Conservation (phyloP, 2,797 vertebrate genomes). For the Myiotriccus ornatus region DNA sequence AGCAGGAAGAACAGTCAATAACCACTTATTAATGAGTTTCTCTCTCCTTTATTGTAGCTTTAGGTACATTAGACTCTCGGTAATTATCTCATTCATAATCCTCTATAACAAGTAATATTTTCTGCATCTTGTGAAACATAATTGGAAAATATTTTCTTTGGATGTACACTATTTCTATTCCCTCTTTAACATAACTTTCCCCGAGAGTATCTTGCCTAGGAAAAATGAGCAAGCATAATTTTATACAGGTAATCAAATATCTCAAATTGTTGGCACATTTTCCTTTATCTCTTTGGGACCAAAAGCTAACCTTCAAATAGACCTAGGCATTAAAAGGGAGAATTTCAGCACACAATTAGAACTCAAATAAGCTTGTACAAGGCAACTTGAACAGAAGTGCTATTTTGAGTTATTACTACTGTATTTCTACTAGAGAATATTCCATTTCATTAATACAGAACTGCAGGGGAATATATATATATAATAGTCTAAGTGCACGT, state of each 20-base stretch:
- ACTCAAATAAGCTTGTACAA: slow-evolving; percentile 78
- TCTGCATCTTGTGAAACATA: slow-evolving; percentile 67
- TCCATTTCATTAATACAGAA: background rate
- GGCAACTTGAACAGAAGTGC: slow-evolving; percentile 79
- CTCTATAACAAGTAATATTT: slow-evolving; percentile 64
- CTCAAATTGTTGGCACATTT: slow-evolving; percentile 82
- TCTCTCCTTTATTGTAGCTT: slow-evolving; percentile 56
- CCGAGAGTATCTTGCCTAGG: slow-evolving; percentile 71
- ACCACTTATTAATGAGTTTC: slow-evolving; percentile 69
- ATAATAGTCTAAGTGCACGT: background rate
- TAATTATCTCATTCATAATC: slow-evolving; percentile 76
- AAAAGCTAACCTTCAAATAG: slow-evolving; percentile 80
- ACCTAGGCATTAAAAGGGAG: slow-evolving; percentile 75
- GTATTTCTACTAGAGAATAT: slow-evolving; percentile 68
- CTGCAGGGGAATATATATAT: background rate
- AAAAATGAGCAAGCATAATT: slow-evolving; percentile 77
- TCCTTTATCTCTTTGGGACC: slow-evolving; percentile 82
- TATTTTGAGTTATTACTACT: slow-evolving; percentile 63
- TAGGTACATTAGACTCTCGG: slow-evolving; percentile 58
- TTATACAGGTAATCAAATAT: slow-evolving; percentile 81
- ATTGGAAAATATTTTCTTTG: slow-evolving; percentile 74
- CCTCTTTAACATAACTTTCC: slow-evolving; percentile 77
- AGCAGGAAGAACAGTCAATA: slow-evolving; percentile 63
- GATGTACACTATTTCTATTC: slow-evolving; percentile 64
- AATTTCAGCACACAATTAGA: slow-evolving; percentile 81